Evolutionary conservation across 2,113 vertebrate species (phyloP).

Genomic region (Scatophagus argus): DNA sequence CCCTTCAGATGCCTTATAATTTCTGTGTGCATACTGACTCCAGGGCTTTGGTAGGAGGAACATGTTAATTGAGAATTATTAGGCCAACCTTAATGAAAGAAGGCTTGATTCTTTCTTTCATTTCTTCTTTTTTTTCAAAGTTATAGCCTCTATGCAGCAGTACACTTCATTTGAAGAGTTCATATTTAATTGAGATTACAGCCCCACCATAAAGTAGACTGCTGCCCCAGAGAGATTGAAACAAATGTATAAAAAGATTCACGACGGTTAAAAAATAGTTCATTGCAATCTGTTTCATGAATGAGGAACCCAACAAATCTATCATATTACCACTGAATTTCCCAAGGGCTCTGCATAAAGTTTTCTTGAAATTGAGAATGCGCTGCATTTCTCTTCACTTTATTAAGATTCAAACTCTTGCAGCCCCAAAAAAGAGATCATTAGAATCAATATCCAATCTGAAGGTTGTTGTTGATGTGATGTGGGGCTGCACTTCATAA

Average conservation of each 20-base stretch:
- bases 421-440: conserved; percentile 68
- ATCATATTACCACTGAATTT: conserved; percentile 58
- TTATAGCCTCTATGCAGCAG: conserved; percentile 46
- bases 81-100: conserved; percentile 58
- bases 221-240: conserved; percentile 41
- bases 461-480: conserved; percentile 44
- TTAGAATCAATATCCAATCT: conserved; percentile 75
- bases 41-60: conserved; percentile 39
- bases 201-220: conserved; percentile 29
- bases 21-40: conserved; percentile 34
- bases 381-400: conserved; percentile 28
- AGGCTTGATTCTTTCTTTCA: conserved; percentile 30
- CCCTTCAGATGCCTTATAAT: conserved; percentile 41
- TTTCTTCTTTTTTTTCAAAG: conserved; percentile 40
- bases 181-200: conserved; percentile 62
- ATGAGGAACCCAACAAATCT: conserved; percentile 50
- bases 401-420: conserved; percentile 69
- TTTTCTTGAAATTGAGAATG: conserved; percentile 61
- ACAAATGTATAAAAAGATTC: conserved; percentile 53
- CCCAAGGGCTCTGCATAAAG: conserved; percentile 51
- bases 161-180: conserved; percentile 56
- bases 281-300: conserved; percentile 53
- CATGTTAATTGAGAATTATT: conserved; percentile 62
- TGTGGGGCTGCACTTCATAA: conserved; percentile 54
- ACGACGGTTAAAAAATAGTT: conserved; percentile 32